Percentiles rank a stretch among this genome's conserved stretches.
These are phyloP conservation scores for Dipodomys stephensi DNA, from an alignment of 2,113 vertebrate genomes.

Conservation along the genomic window DNA sequence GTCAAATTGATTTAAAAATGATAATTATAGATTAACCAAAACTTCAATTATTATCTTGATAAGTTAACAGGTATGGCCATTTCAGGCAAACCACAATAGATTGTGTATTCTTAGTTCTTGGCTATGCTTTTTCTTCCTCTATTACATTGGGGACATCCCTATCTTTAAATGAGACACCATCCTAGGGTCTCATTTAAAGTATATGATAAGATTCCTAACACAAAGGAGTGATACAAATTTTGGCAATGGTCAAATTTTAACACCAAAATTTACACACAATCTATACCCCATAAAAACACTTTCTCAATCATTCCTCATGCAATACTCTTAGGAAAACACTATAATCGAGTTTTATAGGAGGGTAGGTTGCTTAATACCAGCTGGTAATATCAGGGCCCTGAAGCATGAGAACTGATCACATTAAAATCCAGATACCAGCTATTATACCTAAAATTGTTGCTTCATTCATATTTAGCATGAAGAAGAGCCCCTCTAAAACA, in stretches of 20 bases:
- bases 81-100: not conserved
- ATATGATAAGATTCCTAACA: constrained; percentile 27
- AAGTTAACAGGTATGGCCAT: not conserved
- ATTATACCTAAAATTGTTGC: constrained; percentile 80
- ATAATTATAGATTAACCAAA: constrained; percentile 32
- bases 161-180: not conserved
- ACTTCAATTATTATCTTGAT: constrained; percentile 22
- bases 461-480: constrained; percentile 80
- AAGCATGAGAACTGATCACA: constrained; percentile 76
- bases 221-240: constrained; percentile 42
- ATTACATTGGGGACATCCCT: not conserved
- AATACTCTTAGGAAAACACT: constrained; percentile 68
- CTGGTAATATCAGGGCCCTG: constrained; percentile 74
- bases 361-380: constrained; percentile 75
- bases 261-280: constrained; percentile 65
- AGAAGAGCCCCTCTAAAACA: constrained; percentile 76
- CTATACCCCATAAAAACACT: constrained; percentile 67
- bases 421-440: constrained; percentile 82
- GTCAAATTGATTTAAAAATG: not conserved
- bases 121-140: not conserved
- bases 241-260: constrained; percentile 63
- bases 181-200: not conserved
- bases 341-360: constrained; percentile 76
- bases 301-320: constrained; percentile 58
- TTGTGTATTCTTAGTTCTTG: not conserved